phyloP scores from a whole-genome alignment of 1,140 invertebrate genomes.

The Homarus americanus region DNA sequence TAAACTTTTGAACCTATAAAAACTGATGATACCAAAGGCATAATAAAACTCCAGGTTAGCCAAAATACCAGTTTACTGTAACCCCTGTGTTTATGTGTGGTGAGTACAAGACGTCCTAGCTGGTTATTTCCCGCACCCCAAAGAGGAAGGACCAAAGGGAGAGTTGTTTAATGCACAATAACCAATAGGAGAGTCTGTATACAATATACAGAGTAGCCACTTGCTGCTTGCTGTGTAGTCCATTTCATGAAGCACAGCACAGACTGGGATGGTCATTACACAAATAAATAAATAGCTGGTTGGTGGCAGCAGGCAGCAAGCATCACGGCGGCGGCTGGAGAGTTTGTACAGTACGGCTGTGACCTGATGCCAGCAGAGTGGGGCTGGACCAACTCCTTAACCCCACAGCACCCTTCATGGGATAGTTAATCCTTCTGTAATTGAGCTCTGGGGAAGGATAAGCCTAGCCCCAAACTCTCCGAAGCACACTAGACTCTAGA shows the following conservation, averaged over 20 bases:
- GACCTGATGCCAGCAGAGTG: slow-evolving; percentile 42
- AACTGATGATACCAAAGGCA: slow-evolving; percentile 60
- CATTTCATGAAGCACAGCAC: slow-evolving; percentile 57
- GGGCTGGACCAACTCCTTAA: slow-evolving; percentile 5
- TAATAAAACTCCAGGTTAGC: slow-evolving; percentile 72
- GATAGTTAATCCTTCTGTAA: neutral
- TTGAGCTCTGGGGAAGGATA: neutral
- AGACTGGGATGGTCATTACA: slow-evolving; percentile 63
- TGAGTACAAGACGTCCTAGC: slow-evolving; percentile 72
- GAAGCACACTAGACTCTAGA: slow-evolving; percentile 68
- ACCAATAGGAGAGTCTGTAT: slow-evolving; percentile 71
- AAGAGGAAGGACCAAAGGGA: slow-evolving; percentile 54
- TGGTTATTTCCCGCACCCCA: slow-evolving; percentile 72
- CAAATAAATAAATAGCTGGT: slow-evolving; percentile 67
- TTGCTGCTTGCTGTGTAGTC: slow-evolving; percentile 57
- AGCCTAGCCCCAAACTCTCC: slow-evolving; percentile 35
- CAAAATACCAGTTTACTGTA: slow-evolving; percentile 74
- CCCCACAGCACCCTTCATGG: neutral
- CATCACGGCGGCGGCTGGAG: slow-evolving; percentile 44
- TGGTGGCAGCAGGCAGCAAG: slow-evolving; percentile 68
- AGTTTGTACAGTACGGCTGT: slow-evolving; percentile 58
- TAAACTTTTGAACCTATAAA: slow-evolving; percentile 52
- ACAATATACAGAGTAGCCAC: slow-evolving; percentile 48
- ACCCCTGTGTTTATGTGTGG: slow-evolving; percentile 73
- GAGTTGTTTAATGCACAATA: slow-evolving; percentile 62